Base-by-base conservation (phyloP, 53 echinoderm and acorn worm species). In the Apostichopus leukothele region DNA sequence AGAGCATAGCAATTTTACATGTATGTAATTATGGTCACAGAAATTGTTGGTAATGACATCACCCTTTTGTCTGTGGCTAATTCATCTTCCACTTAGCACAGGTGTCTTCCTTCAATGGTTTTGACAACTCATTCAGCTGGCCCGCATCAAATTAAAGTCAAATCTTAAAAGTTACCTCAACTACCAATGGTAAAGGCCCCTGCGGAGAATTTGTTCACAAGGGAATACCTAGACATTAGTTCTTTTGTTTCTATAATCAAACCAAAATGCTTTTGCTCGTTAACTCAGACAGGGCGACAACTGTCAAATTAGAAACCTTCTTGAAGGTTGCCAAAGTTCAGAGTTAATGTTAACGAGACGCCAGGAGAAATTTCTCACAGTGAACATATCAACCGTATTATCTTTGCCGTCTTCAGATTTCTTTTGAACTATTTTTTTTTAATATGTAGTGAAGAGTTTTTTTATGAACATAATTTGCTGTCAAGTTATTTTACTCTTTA, bases 141-240 rank as follows among this genome's bases (percentile, higher is more conserved):
- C 54, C 81, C 59, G 12, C 60, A 81, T 81, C 81, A 81, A 81
- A 81, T 81, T 81, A 81, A 81, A 81, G 81, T 81, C 81, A 81
- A 81, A 81, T 81, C 81, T 59, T 81, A 59, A 59, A 39, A 21
- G 55, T 59, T 81, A 54, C 81, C 81, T 81, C 81, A 81, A 59
- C 59, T 55, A 81, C 81, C 59, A 59, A 59, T 59, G 59, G 16
- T 25, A 5, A 54, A 59, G 59, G 81, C 53, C 81, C 81, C 81
- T 20, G 25, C 55, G 81, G 81, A 55, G 53, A 81, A 21, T 25
- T 9, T 55, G 60, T 51, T 59, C 81, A 81, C 54, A 2, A 81
- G 81, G 81, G 81, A 81, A 81, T 81, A 22, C 81, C 81, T 59
- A n/a, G 22, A 81, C 59, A 55, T 81, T 59, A 54, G 57, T 54